Base-by-base conservation (phyloP, 2,888 invertebrate genomes). In the Caenorhabditis panamensis region DNA sequence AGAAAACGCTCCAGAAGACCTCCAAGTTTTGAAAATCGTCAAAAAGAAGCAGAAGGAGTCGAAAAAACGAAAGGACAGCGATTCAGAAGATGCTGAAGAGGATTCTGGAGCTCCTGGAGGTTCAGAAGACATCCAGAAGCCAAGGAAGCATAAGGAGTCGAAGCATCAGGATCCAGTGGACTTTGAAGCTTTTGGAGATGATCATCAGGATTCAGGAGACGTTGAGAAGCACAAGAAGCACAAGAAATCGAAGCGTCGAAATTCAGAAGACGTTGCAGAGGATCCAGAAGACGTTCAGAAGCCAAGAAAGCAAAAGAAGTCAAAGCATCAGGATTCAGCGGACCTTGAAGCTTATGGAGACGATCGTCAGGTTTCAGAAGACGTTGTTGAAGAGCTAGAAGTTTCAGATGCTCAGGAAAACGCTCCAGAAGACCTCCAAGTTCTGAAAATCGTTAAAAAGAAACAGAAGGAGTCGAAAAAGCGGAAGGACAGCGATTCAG, bases 301-400 rank as follows among this genome's bases (percentile, higher is more conserved):
- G 59, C 4, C 13, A 24, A 13, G 18, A 18, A 41, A 59, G 41
- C 37, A 62, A 26, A 44, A 47, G n/a, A 62, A 62, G 22, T 22
- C 9, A n/a, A 62, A 47, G 47, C 18, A 59, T 20, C 18, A 24
- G 24, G 49, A 63, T 36, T 63, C 31, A 6, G 31, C 5, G 9
- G 31, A 4, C 9, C 9, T 31, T 9, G 31, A 6, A 9, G 31
- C 4, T 31, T 31, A 4, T 31, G 5, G 9, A 31, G 31, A 31
- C 31, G 31, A n/a, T n/a, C n/a, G n/a, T n/a, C n/a, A n/a, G n/a
- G n/a, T n/a, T 31, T 31, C 49, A 16, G 61, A 61, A 44, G 59
- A 22, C n/a, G 44, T 41, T 41, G 9, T 13, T 11, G 16, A 9
- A 9, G 16, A 41, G 4, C 9, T 9, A 4, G 31, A 31, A 9